Evolutionary conservation across 2,888 invertebrate species (phyloP), one percentile per base, ranked within the genome.

Genomic region (Ormyrus thymus): DNA sequence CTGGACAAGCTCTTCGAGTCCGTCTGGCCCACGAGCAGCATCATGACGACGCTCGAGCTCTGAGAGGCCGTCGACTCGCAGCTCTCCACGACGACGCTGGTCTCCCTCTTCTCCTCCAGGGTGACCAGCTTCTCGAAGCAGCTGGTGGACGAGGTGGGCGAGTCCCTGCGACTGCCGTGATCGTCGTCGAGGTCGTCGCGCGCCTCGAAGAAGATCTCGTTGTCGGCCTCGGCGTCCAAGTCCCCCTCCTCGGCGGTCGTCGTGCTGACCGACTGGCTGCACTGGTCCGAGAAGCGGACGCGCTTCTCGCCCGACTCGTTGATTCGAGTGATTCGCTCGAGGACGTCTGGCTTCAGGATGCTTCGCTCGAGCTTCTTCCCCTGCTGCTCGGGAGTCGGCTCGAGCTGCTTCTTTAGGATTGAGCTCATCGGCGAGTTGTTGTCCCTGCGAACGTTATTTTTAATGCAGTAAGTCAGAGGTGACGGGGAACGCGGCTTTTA

Each of bases 21-120:
- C 6, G 81, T 85, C n/a, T 83, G 85, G 55, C 89, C 87, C 11
- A 89, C 83, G 0, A 89, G 68, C 5, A 90, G 79, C 88, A 89
- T 88, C 88, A 89, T 87, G 1, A 89, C 69, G 50, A 89, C 84
- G 29, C 29, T 29, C 4, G 29, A 29, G 10, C 86, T 82, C 8
- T 87, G 85, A 0, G 86, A 64, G 6, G 76, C 43, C 15, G 68
- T 58, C 8, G 65, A 8, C n/a, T 10, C 48, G 13, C 55, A 29
- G 29, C 29, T 11, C 86, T 82, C 8, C 87, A 86, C 1, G 86
- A 64, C 7, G 76, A 50, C 15, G 68, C 56, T 7, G 65, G n/a
- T 13, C 15, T 48, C 10, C 55, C 69, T 76, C 7, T 55, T 69
- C 0, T 48, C 50, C 13, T 76, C 68, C 1, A 48, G 29, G 4